Percentiles rank a stretch among this genome's conserved stretches.
These are phyloP conservation scores for Polyodon spathula DNA, from an alignment of 2,113 vertebrate genomes.

Conservation along the genomic window DNA sequence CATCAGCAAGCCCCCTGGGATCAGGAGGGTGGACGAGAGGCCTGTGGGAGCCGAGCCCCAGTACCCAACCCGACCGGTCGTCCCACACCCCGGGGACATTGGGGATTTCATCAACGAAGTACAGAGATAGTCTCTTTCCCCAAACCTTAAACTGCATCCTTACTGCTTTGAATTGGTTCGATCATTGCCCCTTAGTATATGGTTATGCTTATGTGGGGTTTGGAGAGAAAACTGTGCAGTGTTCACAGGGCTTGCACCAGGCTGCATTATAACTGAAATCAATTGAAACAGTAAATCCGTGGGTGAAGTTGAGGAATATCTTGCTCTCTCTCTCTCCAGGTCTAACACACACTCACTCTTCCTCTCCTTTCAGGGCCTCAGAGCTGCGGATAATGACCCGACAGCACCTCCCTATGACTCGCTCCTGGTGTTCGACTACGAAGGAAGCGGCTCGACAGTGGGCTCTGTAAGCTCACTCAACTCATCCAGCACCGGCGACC, in stretches of 20 bases:
- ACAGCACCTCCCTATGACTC: conserved; percentile 93
- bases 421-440: conserved; percentile 93
- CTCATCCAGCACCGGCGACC: conserved; percentile 90
- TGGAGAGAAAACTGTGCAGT: no score
- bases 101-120: conserved; percentile 97
- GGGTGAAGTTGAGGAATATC: no score
- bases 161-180: not conserved
- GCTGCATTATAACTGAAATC: no score
- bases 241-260: no score
- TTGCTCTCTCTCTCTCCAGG: no score
- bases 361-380: conserved; percentile 84
- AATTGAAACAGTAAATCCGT: no score
- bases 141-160: not conserved
- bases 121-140: conserved; percentile 20
- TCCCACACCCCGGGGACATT: conserved; percentile 91
- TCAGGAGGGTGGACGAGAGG: conserved; percentile 86
- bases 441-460: conserved; percentile 87
- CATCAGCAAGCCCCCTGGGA: conserved; percentile 78
- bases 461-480: conserved; percentile 93
- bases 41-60: conserved; percentile 88
- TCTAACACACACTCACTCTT: no score
- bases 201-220: no score
- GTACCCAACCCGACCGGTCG: conserved; percentile 81
- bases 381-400: conserved; percentile 90
- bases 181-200: no score